These are phyloP conservation scores for Ceratothoa steindachneri DNA, from an alignment of 2,888 invertebrate species.

Conservation along the genomic window DNA sequence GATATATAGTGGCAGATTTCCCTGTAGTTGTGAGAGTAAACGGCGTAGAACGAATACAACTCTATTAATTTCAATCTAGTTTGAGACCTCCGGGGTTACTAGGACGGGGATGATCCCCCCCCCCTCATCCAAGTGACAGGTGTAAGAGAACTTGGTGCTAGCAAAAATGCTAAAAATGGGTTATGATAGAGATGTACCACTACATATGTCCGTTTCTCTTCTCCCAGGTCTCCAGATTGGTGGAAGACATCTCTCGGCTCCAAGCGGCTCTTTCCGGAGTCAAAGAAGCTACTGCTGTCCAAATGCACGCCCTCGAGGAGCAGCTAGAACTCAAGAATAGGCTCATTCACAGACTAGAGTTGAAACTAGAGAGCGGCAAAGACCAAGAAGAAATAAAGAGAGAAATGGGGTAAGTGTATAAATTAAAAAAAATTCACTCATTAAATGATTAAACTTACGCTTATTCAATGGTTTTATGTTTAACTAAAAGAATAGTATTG, in stretches of 20 bases:
- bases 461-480: background rate
- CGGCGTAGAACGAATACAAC: too few species aligned
- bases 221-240: constrained; percentile 37
- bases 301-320: constrained; percentile 43
- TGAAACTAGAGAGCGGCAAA: constrained; percentile 34
- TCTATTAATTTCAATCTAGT: too few species aligned
- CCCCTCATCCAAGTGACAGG: too few species aligned
- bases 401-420: constrained; percentile 35
- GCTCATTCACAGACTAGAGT: constrained; percentile 42
- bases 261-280: constrained; percentile 39
- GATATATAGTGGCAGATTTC: too few species aligned
- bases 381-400: constrained; percentile 35
- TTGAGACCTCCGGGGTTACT: too few species aligned
- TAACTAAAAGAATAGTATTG: background rate
- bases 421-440: background rate
- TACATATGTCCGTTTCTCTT: too few species aligned
- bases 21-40: too few species aligned
- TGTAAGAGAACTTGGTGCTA: too few species aligned
- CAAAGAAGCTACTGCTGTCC: constrained; percentile 37
- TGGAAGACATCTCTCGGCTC: constrained; percentile 41
- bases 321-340: constrained; percentile 45
- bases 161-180: too few species aligned
- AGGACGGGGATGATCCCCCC: too few species aligned
- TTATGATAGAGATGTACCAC: too few species aligned
- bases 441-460: too few species aligned